Percentiles rank a stretch among this genome's conserved stretches.
phyloP scores from a whole-genome alignment of 1,140 invertebrate genomes.

The Drosophila mayri region DNA sequence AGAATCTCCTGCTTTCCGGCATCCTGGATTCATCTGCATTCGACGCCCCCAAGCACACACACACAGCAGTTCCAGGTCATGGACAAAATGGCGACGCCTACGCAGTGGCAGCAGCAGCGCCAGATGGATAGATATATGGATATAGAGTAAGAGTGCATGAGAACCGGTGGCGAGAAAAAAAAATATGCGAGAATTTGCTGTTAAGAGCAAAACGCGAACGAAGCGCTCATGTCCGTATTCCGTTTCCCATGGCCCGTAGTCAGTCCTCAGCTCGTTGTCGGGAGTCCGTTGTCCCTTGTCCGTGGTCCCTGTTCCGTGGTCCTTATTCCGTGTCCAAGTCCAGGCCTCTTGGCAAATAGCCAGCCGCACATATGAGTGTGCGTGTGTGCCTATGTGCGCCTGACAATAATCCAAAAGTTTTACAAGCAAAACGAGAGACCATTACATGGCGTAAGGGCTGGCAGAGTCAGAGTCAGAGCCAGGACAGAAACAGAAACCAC shows the following conservation, averaged over 20 bases:
- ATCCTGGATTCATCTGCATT: conserved; percentile 51
- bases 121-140: conserved; percentile 39
- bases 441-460: conserved; percentile 68
- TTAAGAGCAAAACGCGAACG: conserved; percentile 72
- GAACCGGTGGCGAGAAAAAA: conserved; percentile 55
- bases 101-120: conserved; percentile 47
- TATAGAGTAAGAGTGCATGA: conserved; percentile 37
- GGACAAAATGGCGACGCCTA: conserved; percentile 75
- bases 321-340: conserved; percentile 50
- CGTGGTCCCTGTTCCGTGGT: conserved; percentile 26
- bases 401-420: conserved; percentile 83
- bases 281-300: background rate
- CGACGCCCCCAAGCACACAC: conserved; percentile 16
- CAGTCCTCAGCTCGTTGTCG: conserved; percentile 8
- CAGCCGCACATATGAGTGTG: conserved; percentile 38
- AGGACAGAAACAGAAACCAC: conserved; percentile 76
- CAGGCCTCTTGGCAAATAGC: conserved; percentile 69
- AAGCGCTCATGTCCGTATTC: conserved; percentile 45
- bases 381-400: conserved; percentile 46
- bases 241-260: conserved; percentile 4
- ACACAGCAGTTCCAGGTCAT: conserved; percentile 59
- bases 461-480: conserved; percentile 56
- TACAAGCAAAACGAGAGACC: conserved; percentile 81
- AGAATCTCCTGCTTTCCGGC: conserved; percentile 39
- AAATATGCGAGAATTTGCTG: conserved; percentile 79